Evolutionary conservation across 2,888 invertebrate genomes (phyloP).

Genomic region (Mycalesis mineus): DNA sequence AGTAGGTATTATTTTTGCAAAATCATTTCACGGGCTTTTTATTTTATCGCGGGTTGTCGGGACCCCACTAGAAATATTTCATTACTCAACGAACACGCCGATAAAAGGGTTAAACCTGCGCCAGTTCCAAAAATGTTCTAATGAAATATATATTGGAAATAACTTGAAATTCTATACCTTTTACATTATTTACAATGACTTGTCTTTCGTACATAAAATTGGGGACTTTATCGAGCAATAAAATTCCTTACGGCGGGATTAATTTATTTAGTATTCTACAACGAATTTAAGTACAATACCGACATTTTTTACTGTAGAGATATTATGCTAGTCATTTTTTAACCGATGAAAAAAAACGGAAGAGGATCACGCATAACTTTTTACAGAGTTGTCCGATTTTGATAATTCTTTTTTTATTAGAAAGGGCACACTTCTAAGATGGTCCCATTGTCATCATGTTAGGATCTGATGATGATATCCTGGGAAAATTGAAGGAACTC

Average conservation of each 20-base stretch:
- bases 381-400: no score
- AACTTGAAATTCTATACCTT: not conserved
- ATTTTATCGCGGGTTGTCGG: slow-evolving; percentile 41
- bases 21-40: slow-evolving; percentile 43
- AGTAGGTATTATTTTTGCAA: slow-evolving; percentile 49
- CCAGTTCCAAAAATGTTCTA: slow-evolving; percentile 10
- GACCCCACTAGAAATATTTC: slow-evolving; percentile 46
- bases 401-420: no score
- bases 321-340: no score
- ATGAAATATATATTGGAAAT: slow-evolving; percentile 9
- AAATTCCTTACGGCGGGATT: not conserved
- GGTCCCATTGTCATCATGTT: no score
- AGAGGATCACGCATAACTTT: no score
- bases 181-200: not conserved
- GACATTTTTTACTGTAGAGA: no score
- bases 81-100: slow-evolving; percentile 29
- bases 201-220: not conserved
- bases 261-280: no score
- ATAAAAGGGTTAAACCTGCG: slow-evolving; percentile 17
- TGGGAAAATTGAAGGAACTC: no score
- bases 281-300: no score
- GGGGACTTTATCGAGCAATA: not conserved
- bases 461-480: no score
- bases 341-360: no score
- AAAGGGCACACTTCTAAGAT: no score